Base-by-base conservation (phyloP, 92 coral and sea anemone genomes). In the Zoanthus sansibaricus region DNA sequence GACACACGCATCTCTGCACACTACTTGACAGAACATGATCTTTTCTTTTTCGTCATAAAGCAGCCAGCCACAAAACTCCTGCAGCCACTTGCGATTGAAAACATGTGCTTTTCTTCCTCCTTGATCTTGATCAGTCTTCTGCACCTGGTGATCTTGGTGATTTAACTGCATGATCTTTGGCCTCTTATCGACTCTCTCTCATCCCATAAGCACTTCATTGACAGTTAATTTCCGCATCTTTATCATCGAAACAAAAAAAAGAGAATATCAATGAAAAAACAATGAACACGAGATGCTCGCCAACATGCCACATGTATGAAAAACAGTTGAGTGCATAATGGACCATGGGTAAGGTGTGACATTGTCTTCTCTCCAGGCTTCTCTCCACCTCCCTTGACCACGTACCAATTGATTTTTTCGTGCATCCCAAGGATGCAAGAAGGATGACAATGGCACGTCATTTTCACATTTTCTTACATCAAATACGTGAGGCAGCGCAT, bases 261-360 rank as follows among this genome's bases (percentile, higher is more conserved):
- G 66, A 76, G 80, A 76, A 56, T 78, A 30, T 55, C 83, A 58
- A 58, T 55, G 71, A 78, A 78, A 78, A 78, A 78, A 58, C 71
- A 56, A 78, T 78, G 83, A 78, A 55, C 17, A 78, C 52, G 83
- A 61, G 71, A 78, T 17, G 71, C 71, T 78, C 71, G 80, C 66
- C 80, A 76, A 76, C 80, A 52, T 52, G 67, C 67, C 80, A 52
- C 67, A 67, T 76, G 70, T 58, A 78, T 78, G 83, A 78, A 78
- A 78, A 78, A 78, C 83, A 78, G 70, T 54, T 78, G 71, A 78
- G 83, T 78, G 69, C 83, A 61, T 33, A 32, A 32, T 78, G 71
- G 71, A 78, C 83, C 83, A 78, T 56, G 83, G 71, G 71, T 56
- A 78, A 78, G 83, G 83, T 56, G 83, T 32, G 83, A 59, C 71